phyloP scores from a whole-genome alignment of 1,140 invertebrate species.

The Zaprionus kolodkinae region DNA sequence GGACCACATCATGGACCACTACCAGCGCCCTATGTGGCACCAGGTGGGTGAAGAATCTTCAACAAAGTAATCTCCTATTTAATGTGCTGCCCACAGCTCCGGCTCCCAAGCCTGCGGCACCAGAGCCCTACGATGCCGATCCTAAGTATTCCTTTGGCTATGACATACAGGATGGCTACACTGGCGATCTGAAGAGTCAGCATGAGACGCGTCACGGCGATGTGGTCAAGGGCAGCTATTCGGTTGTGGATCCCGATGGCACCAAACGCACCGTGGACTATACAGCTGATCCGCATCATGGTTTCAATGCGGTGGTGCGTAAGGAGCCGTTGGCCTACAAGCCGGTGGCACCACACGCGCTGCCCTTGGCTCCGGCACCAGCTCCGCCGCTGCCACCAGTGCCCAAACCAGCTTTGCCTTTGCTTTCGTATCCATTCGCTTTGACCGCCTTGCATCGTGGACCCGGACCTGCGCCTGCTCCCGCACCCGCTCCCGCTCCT shows the following conservation, averaged over 20 bases:
- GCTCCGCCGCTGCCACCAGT: conserved; percentile 64
- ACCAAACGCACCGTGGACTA: conserved; percentile 88
- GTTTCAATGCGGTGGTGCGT: conserved; percentile 85
- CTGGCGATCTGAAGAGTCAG: conserved; percentile 87
- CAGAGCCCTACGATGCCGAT: conserved; percentile 85
- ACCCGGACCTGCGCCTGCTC: conserved; percentile 49
- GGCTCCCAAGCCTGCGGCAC: conserved; percentile 76
- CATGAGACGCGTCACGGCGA: conserved; percentile 87
- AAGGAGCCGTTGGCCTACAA: conserved; percentile 84
- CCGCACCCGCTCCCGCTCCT: conserved; percentile 46
- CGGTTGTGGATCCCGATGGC: conserved; percentile 88
- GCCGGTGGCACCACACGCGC: conserved; percentile 35
- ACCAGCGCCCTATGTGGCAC: conserved; percentile 59
- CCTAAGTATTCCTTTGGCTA: conserved; percentile 87
- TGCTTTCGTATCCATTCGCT: conserved; percentile 67
- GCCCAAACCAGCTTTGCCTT: conserved; percentile 55
- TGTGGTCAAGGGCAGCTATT: conserved; percentile 88
- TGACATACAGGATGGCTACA: conserved; percentile 86
- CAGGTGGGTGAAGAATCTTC: conserved; percentile 48
- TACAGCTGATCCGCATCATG: conserved; percentile 86
- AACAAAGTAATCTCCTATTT: too few species aligned
- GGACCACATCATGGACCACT: conserved; percentile 49
- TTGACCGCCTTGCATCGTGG: conserved; percentile 50
- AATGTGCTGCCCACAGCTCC: background rate
- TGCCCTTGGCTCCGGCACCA: conserved; percentile 63